phyloP scores from a whole-genome alignment of 2,797 vertebrate genomes.

The Etheostoma perlongum region DNA sequence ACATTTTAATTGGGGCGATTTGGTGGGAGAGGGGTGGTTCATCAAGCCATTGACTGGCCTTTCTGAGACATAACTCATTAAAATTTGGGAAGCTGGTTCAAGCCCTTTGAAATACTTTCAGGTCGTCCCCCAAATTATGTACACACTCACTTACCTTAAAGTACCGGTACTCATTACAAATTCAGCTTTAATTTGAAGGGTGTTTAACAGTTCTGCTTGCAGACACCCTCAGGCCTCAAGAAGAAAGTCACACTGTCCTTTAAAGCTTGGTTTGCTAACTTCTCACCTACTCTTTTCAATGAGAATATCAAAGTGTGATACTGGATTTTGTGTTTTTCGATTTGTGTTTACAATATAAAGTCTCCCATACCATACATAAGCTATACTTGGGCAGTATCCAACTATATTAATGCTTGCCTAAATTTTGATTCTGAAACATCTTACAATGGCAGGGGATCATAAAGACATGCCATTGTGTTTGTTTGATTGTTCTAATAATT shows the following conservation, averaged over 20 bases:
- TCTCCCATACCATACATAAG: background rate
- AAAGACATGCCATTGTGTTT: constrained; percentile 5
- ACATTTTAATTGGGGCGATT: constrained; percentile 62
- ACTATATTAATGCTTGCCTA: background rate
- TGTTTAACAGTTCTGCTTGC: constrained; percentile 74
- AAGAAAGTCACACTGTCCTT: constrained; percentile 77
- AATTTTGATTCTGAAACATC: background rate
- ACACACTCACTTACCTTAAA: constrained; percentile 59
- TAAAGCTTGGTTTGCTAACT: constrained; percentile 48
- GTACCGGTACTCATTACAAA: constrained; percentile 65
- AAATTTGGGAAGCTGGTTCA: constrained; percentile 62
- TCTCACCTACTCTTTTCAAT: constrained; percentile 14
- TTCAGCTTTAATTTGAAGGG: constrained; percentile 71
- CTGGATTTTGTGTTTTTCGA: background rate
- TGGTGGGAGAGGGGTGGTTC: constrained; percentile 44
- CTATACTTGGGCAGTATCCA: background rate
- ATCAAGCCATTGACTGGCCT: constrained; percentile 37
- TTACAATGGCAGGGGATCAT: background rate
- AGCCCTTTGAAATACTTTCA: constrained; percentile 65
- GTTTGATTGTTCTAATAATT: constrained; percentile 32
- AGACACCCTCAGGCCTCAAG: constrained; percentile 61
- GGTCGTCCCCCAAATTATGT: constrained; percentile 53
- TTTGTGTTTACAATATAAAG: background rate
- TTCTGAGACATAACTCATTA: constrained; percentile 79
- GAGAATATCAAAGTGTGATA: constrained; percentile 1